Percentiles rank a stretch among this genome's conserved stretches.
These are phyloP conservation scores for Phania funesta DNA, from an alignment of 2,888 invertebrate genomes.

Conservation along the genomic window DNA sequence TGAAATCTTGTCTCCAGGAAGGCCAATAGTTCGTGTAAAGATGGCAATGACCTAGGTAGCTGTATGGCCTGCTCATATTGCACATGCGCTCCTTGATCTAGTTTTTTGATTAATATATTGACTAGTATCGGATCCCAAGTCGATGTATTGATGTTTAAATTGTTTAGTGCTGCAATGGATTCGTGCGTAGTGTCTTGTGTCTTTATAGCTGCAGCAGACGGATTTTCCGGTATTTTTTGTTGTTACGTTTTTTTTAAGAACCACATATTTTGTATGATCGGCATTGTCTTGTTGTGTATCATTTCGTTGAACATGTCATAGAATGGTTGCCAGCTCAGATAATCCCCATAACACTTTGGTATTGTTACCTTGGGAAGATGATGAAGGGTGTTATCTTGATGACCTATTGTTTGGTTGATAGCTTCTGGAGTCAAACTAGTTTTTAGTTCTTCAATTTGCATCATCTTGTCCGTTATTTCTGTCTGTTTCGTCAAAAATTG, in stretches of 20 bases:
- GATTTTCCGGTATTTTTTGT: not conserved
- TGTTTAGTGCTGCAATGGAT: not conserved
- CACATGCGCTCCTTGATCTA: not conserved
- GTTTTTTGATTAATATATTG: not conserved
- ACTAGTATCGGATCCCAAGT: not conserved
- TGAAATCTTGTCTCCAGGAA: not conserved
- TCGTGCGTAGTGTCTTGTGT: not conserved
- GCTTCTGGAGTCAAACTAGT: not conserved
- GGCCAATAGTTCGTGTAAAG: not conserved
- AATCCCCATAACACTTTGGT: not conserved
- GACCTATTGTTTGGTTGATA: not conserved
- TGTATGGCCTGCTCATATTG: not conserved
- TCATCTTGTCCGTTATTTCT: not conserved
- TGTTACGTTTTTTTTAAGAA: no score
- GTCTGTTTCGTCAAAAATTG: not conserved
- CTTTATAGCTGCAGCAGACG: not conserved
- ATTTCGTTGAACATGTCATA: slow-evolving; percentile 1
- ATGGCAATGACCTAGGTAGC: not conserved
- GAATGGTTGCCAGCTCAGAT: slow-evolving; percentile 9
- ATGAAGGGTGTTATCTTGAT: not conserved
- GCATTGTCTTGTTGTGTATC: slow-evolving; percentile 8
- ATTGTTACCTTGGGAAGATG: not conserved
- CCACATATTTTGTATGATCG: no score
- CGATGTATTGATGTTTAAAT: not conserved
- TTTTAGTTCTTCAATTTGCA: not conserved